These are phyloP conservation scores for Machaerirhynchus nigripectus DNA, from an alignment of 2,113 vertebrate species.

Conservation along the genomic window DNA sequence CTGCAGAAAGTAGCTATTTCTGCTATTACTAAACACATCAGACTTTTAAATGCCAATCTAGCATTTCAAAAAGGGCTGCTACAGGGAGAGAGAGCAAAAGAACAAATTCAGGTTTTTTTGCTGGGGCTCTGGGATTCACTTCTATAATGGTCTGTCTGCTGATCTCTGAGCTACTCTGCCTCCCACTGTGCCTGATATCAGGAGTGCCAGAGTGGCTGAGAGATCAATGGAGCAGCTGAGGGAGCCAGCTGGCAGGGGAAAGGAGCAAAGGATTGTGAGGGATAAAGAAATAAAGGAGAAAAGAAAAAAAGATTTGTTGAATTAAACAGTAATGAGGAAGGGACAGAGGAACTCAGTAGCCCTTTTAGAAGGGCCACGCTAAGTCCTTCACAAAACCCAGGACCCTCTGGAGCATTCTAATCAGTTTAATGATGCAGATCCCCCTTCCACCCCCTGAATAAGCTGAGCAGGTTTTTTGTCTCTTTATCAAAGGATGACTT, in stretches of 20 bases:
- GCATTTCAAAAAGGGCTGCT: not conserved
- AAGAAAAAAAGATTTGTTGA: conserved; percentile 26
- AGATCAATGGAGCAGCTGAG: conserved; percentile 64
- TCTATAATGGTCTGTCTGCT: not conserved
- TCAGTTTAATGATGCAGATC: conserved; percentile 44
- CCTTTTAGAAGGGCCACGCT: not conserved
- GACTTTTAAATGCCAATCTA: not conserved
- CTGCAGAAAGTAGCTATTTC: not conserved
- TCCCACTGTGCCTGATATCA: conserved; percentile 51
- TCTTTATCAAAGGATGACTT: conserved; percentile 35
- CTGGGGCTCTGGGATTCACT: conserved; percentile 14
- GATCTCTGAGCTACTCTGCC: conserved; percentile 40
- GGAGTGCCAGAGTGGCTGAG: conserved; percentile 41
- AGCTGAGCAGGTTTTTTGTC: not conserved
- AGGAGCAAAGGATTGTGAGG: conserved; percentile 39
- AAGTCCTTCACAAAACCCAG: conserved; percentile 41
- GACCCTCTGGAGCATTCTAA: conserved; percentile 44
- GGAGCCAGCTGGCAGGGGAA: conserved; percentile 55
- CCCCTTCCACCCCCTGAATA: not conserved
- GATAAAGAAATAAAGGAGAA: not conserved
- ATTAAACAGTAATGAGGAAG: conserved; percentile 4
- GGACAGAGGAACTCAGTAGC: not conserved
- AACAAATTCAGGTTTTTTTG: not conserved
- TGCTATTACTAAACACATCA: not conserved
- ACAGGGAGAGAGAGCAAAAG: not conserved